A percentile compares a stretch with the other conserved stretches of the same genome.
phyloP scores from a whole-genome alignment of 2,888 invertebrate genomes.

The Chromoteleia sp. region DNA sequence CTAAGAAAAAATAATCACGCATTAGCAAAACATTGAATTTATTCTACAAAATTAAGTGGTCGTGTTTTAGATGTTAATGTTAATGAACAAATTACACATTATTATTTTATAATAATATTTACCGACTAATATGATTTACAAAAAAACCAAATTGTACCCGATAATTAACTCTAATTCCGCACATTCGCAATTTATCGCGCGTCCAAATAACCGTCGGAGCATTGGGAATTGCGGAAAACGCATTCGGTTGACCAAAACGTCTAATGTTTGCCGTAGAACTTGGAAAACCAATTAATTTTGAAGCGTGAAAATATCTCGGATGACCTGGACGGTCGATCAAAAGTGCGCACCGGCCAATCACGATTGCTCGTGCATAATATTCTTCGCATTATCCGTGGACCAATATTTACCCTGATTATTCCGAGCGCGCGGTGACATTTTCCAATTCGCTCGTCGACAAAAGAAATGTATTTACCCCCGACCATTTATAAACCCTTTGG shows the following conservation, averaged over 20 bases:
- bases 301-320: conserved; percentile 24
- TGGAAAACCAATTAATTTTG: conserved; percentile 40
- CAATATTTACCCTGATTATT: conserved; percentile 60
- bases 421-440: conserved; percentile 41
- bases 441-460: conserved; percentile 47
- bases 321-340: conserved; percentile 15
- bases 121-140: no score
- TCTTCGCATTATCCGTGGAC: conserved; percentile 15
- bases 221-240: conserved; percentile 30
- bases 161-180: background rate
- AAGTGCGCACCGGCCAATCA: conserved; percentile 41
- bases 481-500: conserved; percentile 23
- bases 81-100: no score
- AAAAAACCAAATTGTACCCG: no score
- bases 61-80: no score
- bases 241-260: conserved; percentile 10
- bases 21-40: no score
- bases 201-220: conserved; percentile 13
- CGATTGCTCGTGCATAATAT: conserved; percentile 17
- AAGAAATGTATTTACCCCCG: conserved; percentile 55
- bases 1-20: no score
- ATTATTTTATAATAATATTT: no score
- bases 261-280: conserved; percentile 36
- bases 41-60: no score
- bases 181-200: conserved; percentile 25